Base-by-base conservation (phyloP, 35 echinoderm and acorn worm species). In the Nesometra sesokonis region DNA sequence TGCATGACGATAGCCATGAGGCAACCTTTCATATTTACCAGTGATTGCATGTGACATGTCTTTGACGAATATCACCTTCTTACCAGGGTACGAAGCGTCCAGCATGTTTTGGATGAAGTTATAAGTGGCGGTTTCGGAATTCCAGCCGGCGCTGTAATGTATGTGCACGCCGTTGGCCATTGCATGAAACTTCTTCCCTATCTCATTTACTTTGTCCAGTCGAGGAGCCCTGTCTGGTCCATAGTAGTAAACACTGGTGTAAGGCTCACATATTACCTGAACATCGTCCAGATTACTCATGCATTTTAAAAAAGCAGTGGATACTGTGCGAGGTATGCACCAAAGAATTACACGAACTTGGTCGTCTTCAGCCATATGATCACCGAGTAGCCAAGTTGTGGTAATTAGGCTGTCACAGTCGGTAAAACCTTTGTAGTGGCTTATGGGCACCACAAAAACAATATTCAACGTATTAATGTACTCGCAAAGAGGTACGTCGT, bases 1-100 rank as follows among this genome's bases (percentile, higher is more conserved):
- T 31, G 82, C 39, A 32, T 90, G 88, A 7, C 57, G 82, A 90
- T 90, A 90, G 30, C 88, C 88, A 29, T 80, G 32, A 0, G 88
- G 88, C 37, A 90, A 34, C 32, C 36, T 33, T 0, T 90, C 3
- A 19, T 78, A 77, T 29, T 78, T 84, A 5, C 82, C 0, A 31
- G 77, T 67, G 15, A 90, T 40, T 29, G 11, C 52, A 38, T 35
- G 33, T 15, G 88, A 76, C 36, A 84, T 35, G 13, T 90, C 88
- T 33, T 85, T 90, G 27, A 34, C 82, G 37, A 90, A 84, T 0
- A 90, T n/a, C 13, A 85, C 32, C 35, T 77, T 85, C 76, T 84
- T 85, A 30, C 57, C 82, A 30, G 57, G 77, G 57, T 85, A 90
- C 0, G 35, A 0, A 0, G 82, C 81, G n/a, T 90, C 88, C 11